Conservation (phyloP, 2,797 vertebrate genomes). For the Lacerta agilis region DNA sequence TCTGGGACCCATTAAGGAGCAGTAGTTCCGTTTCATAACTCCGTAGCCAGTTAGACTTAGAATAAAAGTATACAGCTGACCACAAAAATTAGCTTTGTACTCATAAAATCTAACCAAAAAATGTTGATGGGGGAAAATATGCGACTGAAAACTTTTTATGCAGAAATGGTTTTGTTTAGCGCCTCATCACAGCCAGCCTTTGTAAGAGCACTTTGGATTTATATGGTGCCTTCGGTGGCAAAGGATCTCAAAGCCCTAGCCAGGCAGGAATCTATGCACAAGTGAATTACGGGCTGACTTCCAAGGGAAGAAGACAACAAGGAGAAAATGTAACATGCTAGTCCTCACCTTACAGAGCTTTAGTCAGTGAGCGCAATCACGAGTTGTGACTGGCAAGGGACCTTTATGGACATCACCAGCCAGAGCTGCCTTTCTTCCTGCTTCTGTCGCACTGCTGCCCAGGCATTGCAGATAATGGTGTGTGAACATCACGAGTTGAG, state of each 20-base stretch:
- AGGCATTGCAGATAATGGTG: too few species aligned
- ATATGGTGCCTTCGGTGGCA: slow-evolving; percentile 48
- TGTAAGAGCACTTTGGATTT: slow-evolving; percentile 59
- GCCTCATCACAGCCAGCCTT: slow-evolving; percentile 57
- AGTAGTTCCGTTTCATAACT: slow-evolving; percentile 68
- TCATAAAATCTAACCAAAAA: slow-evolving; percentile 68
- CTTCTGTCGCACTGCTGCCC: too few species aligned
- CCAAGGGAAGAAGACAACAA: slow-evolving; percentile 32
- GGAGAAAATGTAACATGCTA: not conserved
- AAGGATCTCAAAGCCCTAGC: slow-evolving; percentile 53
- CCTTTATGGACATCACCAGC: too few species aligned
- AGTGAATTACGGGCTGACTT: slow-evolving; percentile 35
- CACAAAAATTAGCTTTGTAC: slow-evolving; percentile 71
- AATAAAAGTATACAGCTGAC: slow-evolving; percentile 69
- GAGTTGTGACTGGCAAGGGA: too few species aligned
- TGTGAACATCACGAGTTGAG: too few species aligned
- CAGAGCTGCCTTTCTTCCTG: too few species aligned
- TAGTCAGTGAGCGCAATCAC: too few species aligned
- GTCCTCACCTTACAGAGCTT: too few species aligned
- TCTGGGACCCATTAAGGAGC: slow-evolving; percentile 74
- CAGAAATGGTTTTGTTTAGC: slow-evolving; percentile 68
- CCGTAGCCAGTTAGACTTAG: slow-evolving; percentile 65
- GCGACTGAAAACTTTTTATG: slow-evolving; percentile 62
- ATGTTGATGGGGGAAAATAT: slow-evolving; percentile 68
- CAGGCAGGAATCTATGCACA: slow-evolving; percentile 36